Evolutionary conservation across 2,888 invertebrate species (phyloP).

Genomic region (Acutogordius australiensis): DNA sequence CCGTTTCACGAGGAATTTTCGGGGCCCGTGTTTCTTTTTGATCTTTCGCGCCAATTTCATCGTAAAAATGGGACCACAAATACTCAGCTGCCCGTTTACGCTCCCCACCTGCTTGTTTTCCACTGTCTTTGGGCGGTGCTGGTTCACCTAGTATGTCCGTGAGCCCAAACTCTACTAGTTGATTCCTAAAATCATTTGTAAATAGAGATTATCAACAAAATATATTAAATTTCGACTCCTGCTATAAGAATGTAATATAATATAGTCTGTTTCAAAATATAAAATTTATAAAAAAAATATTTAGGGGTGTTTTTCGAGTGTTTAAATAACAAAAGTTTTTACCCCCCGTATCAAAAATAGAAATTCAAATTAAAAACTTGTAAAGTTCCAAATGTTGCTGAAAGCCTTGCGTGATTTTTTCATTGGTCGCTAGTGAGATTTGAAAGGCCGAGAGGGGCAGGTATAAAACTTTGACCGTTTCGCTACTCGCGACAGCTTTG

Average conservation of each 20-base stretch:
- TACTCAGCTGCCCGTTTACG: neutral
- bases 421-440: neutral
- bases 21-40: neutral
- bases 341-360: too few relatives aligned
- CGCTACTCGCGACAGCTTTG: neutral
- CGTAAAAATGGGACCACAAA: constrained; percentile 3
- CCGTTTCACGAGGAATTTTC: neutral
- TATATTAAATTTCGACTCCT: too few relatives aligned
- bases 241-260: too few relatives aligned
- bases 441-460: neutral
- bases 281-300: too few relatives aligned
- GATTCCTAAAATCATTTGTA: too few relatives aligned
- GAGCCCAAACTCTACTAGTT: neutral
- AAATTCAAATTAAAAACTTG: too few relatives aligned
- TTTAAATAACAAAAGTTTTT: too few relatives aligned
- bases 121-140: neutral
- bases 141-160: neutral
- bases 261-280: too few relatives aligned
- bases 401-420: neutral
- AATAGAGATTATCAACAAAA: too few relatives aligned
- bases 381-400: neutral
- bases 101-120: neutral
- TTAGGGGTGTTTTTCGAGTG: too few relatives aligned
- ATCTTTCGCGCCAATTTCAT: neutral
- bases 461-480: neutral